Conservation (phyloP, 1,140 invertebrate species). For the Kradibia gibbosae region DNA sequence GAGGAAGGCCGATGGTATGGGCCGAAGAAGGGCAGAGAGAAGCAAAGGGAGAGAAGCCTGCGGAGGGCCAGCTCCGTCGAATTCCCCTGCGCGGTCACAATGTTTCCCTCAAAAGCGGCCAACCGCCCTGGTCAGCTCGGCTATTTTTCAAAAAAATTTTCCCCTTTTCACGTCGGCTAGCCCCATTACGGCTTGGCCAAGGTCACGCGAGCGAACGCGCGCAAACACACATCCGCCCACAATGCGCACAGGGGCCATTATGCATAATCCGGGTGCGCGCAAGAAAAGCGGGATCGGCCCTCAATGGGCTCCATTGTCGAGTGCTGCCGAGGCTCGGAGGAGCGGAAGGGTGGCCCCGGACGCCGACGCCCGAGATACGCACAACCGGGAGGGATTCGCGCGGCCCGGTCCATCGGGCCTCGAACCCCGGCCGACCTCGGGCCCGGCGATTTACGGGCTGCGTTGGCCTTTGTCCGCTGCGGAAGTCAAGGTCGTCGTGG, state of each 20-base stretch:
- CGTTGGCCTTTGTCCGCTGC: conserved; percentile 56
- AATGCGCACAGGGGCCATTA: conserved; percentile 15
- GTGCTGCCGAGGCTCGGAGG: not conserved
- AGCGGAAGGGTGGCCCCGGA: conserved; percentile 32
- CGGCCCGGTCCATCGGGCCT: conserved; percentile 41
- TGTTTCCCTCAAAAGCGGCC: not conserved
- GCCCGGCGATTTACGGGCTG: conserved; percentile 57
- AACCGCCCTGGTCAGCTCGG: not conserved
- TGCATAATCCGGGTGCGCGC: conserved; percentile 23
- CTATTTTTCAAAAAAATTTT: not conserved
- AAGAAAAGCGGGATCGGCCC: not conserved
- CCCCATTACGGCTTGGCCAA: not conserved
- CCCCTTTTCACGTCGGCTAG: conserved; percentile 14
- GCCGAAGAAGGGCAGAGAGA: too few relatives aligned
- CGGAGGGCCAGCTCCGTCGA: not conserved
- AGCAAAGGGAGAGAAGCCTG: too few relatives aligned
- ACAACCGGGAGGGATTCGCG: conserved; percentile 27
- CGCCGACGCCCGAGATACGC: conserved; percentile 23
- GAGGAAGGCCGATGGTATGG: too few relatives aligned
- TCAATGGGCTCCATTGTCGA: conserved; percentile 27
- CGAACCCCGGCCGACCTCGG: conserved; percentile 60
- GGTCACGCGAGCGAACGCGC: not conserved
- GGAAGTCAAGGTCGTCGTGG: conserved; percentile 58
- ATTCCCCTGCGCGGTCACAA: not conserved
- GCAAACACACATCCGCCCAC: not conserved